Conservation (phyloP, 2,113 vertebrate genomes). For the Pogona vitticeps region DNA sequence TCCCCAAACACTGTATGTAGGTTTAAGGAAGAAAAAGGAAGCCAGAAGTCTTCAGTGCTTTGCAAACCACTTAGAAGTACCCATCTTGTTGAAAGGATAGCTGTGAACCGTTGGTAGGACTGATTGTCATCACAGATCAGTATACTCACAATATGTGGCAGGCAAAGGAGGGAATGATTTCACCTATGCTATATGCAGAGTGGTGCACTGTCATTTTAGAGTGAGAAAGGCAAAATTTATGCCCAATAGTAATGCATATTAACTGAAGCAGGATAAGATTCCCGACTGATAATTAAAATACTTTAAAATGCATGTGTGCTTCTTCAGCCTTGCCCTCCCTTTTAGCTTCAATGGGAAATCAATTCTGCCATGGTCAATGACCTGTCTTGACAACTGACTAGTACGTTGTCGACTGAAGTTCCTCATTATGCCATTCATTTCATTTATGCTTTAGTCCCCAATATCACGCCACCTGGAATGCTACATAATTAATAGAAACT, state of each 20-base stretch:
- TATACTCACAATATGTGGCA: background rate
- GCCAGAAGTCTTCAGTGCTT: background rate
- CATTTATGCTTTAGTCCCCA: conserved; percentile 26
- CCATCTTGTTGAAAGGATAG: background rate
- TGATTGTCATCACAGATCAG: background rate
- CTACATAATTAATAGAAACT: conserved; percentile 66
- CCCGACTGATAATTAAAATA: conserved; percentile 4
- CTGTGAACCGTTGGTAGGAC: background rate
- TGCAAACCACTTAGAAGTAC: background rate
- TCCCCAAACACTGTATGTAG: too few relatives aligned
- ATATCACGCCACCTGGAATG: conserved; percentile 55
- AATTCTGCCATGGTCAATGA: conserved; percentile 66
- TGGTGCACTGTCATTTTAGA: background rate
- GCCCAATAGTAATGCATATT: background rate
- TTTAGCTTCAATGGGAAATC: conserved; percentile 66
- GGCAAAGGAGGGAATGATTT: background rate
- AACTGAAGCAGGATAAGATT: background rate
- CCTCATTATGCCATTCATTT: conserved; percentile 57
- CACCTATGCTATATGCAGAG: background rate
- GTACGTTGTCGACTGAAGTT: conserved; percentile 38
- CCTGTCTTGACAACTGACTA: conserved; percentile 60
- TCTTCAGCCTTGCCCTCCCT: conserved; percentile 27
- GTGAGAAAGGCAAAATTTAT: background rate
- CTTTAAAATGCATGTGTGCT: background rate
- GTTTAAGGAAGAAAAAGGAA: background rate